Conservation (phyloP, 2,113 vertebrate species). For the Vanacampus margaritifer region DNA sequence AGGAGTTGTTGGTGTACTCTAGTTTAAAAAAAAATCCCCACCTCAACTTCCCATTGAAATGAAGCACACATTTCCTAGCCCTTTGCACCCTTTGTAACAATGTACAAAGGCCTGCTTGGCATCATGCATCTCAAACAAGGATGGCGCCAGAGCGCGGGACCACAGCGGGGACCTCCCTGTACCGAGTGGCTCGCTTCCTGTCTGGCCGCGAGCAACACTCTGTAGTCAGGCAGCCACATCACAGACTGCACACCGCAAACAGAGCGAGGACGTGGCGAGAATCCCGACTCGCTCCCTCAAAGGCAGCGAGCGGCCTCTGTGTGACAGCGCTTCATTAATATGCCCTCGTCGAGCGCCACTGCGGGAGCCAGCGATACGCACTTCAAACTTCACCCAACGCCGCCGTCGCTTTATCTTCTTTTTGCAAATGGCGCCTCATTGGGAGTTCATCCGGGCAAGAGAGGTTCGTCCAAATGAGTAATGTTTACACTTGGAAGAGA, state of each 20-base stretch:
- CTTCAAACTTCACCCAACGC: slow-evolving; percentile 41
- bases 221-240: slow-evolving; percentile 62
- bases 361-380: slow-evolving; percentile 36
- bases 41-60: background rate
- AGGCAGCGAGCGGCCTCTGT: slow-evolving; percentile 54
- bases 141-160: slow-evolving; percentile 22
- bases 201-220: slow-evolving; percentile 58
- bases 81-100: background rate
- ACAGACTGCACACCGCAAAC: slow-evolving; percentile 67
- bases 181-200: slow-evolving; percentile 55
- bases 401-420: slow-evolving; percentile 32
- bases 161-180: slow-evolving; percentile 59
- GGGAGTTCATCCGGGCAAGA: slow-evolving; percentile 14
- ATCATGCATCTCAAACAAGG: slow-evolving; percentile 8
- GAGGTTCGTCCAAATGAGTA: slow-evolving; percentile 22
- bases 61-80: background rate
- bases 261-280: slow-evolving; percentile 61
- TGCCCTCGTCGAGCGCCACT: slow-evolving; percentile 42
- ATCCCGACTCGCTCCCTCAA: slow-evolving; percentile 63
- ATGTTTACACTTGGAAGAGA: too few relatives aligned
- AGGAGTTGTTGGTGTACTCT: background rate
- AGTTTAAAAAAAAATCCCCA: background rate
- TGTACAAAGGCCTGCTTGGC: background rate
- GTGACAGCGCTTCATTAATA: slow-evolving; percentile 68
- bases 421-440: background rate